Base-by-base conservation (phyloP, 2,113 vertebrate genomes). In the Oryctolagus cuniculus region DNA sequence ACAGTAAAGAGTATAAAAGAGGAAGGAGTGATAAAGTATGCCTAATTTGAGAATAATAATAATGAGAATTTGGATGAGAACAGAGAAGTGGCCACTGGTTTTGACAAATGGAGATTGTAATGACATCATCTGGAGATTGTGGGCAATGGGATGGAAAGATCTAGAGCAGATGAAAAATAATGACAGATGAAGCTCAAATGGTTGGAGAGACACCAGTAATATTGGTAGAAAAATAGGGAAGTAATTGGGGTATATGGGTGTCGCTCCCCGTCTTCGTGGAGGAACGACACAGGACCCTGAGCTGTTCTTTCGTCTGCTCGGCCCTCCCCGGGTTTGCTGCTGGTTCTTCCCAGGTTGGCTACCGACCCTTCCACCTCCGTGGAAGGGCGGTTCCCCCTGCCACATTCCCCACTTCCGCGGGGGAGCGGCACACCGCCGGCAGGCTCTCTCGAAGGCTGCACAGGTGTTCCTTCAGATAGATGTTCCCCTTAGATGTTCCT, bases 171-270 rank as follows among this genome's bases (percentile, higher is more conserved):
- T 7, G 27, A 24, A 4, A 27, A 67, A 51, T 3, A 66, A 55
- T n/a, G 38, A 80, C 15, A 81, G 11, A 74, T 10, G 21, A 90
- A 6, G 27, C 10, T 7, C 5, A 95, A 78, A 51, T 36, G 8
- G 25, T 29, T 17, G 10, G 25, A 58, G 15, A 91, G 64, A 55
- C 34, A 84, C 49, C 22, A 72, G 10, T 44, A 70, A 31, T 3
- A 24, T 64, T 85, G 17, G 22, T 19, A 64, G 6, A 66, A 31
- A 87, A 80, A 79, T 29, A 16, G 51, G 34, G 61, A 58, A 74
- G 11, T 53, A 70, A 64, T 1, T 49, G 13, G 3, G 0, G 8
- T 49, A 17, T 0, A 2, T 80, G 17, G 6, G 5, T 67, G n/a
- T n/a, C n/a, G n/a, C n/a, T n/a, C n/a, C n/a, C n/a, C n/a, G n/a